These are phyloP conservation scores for Tetramorium simillimum DNA, from an alignment of 1,140 invertebrate genomes.

Conservation along the genomic window DNA sequence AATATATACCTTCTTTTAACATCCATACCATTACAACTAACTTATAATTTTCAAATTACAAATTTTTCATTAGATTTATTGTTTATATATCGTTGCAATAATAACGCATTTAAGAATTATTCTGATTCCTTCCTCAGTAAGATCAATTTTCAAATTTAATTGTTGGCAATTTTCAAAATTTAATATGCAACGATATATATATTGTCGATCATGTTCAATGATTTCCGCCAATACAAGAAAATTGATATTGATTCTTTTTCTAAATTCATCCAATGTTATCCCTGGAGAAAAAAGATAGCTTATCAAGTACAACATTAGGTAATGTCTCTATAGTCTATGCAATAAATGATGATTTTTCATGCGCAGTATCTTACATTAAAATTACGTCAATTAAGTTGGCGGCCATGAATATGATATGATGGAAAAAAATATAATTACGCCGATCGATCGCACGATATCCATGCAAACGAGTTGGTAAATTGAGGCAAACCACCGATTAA, in stretches of 20 bases:
- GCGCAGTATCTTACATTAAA: constrained; percentile 19
- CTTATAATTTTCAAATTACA: background rate
- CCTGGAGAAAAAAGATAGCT: background rate
- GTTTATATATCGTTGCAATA: background rate
- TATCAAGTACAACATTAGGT: background rate
- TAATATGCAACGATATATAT: background rate
- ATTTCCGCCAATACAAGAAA: background rate
- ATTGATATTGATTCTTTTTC: constrained; percentile 8
- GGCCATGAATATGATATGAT: constrained; percentile 23
- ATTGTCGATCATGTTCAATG: background rate
- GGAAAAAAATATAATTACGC: constrained; percentile 14
- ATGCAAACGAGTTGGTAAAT: background rate
- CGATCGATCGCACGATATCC: background rate
- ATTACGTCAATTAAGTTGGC: background rate
- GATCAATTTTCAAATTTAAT: background rate
- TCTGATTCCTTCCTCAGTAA: background rate
- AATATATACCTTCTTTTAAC: background rate
- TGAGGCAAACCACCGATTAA: background rate
- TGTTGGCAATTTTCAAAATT: background rate
- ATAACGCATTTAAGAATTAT: background rate
- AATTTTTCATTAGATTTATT: background rate
- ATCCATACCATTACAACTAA: background rate
- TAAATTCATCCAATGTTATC: background rate
- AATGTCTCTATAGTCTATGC: background rate
- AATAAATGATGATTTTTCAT: constrained; percentile 2